Conservation (phyloP, 2,797 vertebrate genomes). For the Semotilus atromaculatus region DNA sequence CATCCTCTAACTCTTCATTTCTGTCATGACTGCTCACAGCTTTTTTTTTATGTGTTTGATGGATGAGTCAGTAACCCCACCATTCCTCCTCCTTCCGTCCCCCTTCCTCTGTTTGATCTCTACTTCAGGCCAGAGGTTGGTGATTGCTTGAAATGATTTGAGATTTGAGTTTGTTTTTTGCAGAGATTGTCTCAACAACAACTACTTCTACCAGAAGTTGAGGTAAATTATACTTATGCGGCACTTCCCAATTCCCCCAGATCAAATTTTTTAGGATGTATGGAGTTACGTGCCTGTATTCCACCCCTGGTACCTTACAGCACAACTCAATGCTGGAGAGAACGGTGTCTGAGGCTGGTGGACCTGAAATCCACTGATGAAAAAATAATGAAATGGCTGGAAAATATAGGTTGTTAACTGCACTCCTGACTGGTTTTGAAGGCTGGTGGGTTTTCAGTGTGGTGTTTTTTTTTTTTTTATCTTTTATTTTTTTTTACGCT, state of each 20-base stretch:
- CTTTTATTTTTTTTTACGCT: slow-evolving; percentile 57
- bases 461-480: not conserved
- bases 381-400: slow-evolving; percentile 40
- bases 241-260: not conserved
- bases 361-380: slow-evolving; percentile 38
- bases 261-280: not conserved
- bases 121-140: slow-evolving; percentile 27
- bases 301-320: slow-evolving; percentile 4
- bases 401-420: slow-evolving; percentile 41
- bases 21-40: slow-evolving; percentile 22
- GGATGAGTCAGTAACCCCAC: slow-evolving; percentile 33
- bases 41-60: slow-evolving; percentile 27
- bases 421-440: slow-evolving; percentile 63
- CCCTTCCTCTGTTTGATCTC: slow-evolving; percentile 22
- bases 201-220: not conserved
- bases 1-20: slow-evolving; percentile 16
- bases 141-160: slow-evolving; percentile 23
- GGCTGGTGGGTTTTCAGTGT: slow-evolving; percentile 61
- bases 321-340: slow-evolving; percentile 26
- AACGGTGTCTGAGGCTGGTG: slow-evolving; percentile 41
- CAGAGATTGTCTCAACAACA: slow-evolving; percentile 8
- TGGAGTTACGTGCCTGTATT: not conserved
- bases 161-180: slow-evolving; percentile 13
- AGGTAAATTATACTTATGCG: not conserved
- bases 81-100: not conserved